Evolutionary conservation across 2,888 invertebrate species (phyloP).

Genomic region (Cremastinae sp.): DNA sequence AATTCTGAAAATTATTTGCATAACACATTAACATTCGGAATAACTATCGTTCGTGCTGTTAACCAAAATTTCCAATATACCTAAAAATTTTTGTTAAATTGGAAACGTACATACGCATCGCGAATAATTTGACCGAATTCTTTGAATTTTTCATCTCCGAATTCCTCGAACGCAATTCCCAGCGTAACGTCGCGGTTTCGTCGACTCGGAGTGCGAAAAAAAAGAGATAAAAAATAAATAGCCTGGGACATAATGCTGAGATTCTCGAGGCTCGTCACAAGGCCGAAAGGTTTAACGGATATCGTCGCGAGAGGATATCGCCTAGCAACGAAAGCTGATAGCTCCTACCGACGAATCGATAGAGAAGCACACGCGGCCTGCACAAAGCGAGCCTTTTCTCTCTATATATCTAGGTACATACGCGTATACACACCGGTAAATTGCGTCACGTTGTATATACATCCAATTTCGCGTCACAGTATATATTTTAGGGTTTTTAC

Average conservation of each 20-base stretch:
- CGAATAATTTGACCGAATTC: too few relatives aligned
- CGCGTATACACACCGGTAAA: too few relatives aligned
- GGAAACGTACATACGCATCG: too few relatives aligned
- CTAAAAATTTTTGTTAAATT: too few relatives aligned
- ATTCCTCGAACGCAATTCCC: too few relatives aligned
- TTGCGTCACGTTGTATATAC: slow-evolving; percentile 74
- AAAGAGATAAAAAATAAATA: slow-evolving; percentile 38
- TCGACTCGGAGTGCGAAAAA: slow-evolving; percentile 23
- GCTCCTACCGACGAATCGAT: slow-evolving; percentile 73
- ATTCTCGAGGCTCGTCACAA: slow-evolving; percentile 37
- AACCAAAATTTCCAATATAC: too few relatives aligned
- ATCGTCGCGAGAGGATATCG: slow-evolving; percentile 72
- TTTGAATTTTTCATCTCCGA: too few relatives aligned
- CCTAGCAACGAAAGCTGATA: slow-evolving; percentile 78
- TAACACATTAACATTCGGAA: too few relatives aligned
- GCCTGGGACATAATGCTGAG: background rate
- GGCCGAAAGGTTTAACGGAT: slow-evolving; percentile 65
- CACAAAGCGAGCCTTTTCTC: slow-evolving; percentile 13
- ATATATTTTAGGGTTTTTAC: too few relatives aligned
- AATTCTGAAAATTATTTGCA: too few relatives aligned
- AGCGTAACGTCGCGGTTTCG: slow-evolving; percentile 30
- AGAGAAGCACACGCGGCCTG: slow-evolving; percentile 57
- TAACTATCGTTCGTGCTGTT: too few relatives aligned
- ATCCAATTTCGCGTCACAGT: slow-evolving; percentile 60
- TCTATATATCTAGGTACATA: slow-evolving; percentile 8